Conservation (phyloP, 2,797 vertebrate genomes). For the Borostomias antarcticus region DNA sequence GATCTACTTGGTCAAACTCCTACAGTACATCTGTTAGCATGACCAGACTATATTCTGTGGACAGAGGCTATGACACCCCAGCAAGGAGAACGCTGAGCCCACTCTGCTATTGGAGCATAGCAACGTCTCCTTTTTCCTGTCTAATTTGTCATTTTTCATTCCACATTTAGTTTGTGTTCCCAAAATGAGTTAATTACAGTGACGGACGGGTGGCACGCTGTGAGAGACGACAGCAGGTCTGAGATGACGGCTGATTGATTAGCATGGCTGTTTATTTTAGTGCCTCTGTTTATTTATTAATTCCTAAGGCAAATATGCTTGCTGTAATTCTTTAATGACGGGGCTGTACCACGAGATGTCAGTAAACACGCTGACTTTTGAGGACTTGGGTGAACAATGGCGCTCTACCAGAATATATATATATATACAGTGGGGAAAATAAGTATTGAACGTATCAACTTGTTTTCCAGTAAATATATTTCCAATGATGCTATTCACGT, state of each 20-base stretch:
- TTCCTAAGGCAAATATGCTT: constrained; percentile 56
- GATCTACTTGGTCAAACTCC: neutral
- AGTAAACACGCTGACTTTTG: constrained; percentile 40
- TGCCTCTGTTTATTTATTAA: constrained; percentile 65
- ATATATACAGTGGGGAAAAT: too few species aligned
- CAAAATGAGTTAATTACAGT: constrained; percentile 76
- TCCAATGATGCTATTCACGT: too few species aligned
- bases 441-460: too few species aligned
- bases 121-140: constrained; percentile 39
- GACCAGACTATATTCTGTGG: neutral
- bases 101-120: constrained; percentile 28
- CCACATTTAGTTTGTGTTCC: constrained; percentile 58
- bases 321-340: constrained; percentile 59
- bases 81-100: constrained; percentile 4
- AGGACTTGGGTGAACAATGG: constrained; percentile 37
- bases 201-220: constrained; percentile 52
- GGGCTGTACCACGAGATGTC: constrained; percentile 46
- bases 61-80: neutral
- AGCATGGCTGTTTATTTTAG: constrained; percentile 70
- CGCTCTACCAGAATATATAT: neutral
- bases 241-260: constrained; percentile 70
- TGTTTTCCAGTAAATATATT: too few species aligned
- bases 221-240: constrained; percentile 61
- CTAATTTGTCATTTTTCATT: constrained; percentile 50
- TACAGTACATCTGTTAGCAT: neutral